Evolutionary conservation across 2,797 vertebrate species (phyloP), one percentile per base, ranked within the genome.

Genomic region (Peromyscus eremicus): DNA sequence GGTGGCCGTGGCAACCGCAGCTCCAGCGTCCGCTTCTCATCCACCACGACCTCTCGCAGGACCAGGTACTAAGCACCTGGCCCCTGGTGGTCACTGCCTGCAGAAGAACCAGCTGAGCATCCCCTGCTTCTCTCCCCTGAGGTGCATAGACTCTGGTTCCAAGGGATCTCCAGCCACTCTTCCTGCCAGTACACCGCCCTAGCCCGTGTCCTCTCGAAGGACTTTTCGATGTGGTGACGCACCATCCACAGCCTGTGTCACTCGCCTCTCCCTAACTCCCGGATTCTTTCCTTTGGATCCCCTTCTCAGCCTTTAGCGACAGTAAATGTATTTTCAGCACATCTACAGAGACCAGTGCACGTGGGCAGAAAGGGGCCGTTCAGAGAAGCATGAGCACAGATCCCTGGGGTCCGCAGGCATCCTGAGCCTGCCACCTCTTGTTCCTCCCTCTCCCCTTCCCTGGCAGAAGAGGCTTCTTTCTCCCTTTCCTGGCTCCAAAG

Each of bases 11-110:
- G 88, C 46, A 91, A 46, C 88, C 91, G 46, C 17, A 70, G 80
- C 40, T 96, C 95, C 91, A 94, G 89, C 0, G 85, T 97, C 62
- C 97, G 84, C 84, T 97, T 98, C 5, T 64, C 93, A 7, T 95
- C 97, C 40, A 95, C 94, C 81, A 96, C 96, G 49, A 97, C 96
- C 68, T 96, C 94, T 37, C 40, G 21, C n/a, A 60, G 70, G 71
- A 93, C 89, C 96, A 97, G 97, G 62, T 91, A 91, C 77, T 98
- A 68, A 98, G 57, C 68, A 21, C 57, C 57, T 0, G 34, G 66
- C 0, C 2, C 76, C 19, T 12, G 70, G 62, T 27, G 21, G 19
- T 90, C 19, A 17, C 77, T 21, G 5, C 60, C 86, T 12, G 25
- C 19, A 75, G 88, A 90, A 95, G 77, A 95, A 83, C 92, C 93